phyloP scores from a whole-genome alignment of 2,797 vertebrate species.

The Xiphophorus birchmanni region DNA sequence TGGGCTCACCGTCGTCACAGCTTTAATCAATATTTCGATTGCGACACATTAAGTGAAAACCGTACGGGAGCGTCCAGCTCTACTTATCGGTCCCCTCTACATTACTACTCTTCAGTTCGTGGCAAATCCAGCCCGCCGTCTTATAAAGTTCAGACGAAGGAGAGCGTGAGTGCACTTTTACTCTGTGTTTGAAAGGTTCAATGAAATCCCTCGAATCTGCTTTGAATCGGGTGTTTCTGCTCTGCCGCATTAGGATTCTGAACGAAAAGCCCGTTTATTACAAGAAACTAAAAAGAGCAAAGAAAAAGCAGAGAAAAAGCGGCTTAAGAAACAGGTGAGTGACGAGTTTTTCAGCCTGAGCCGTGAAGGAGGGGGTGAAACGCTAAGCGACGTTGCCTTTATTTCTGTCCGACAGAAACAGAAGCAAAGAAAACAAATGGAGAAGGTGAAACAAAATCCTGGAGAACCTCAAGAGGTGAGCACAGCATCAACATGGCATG shows the following conservation, averaged over 20 bases:
- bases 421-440: conserved; percentile 60
- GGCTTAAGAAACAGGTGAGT: conserved; percentile 66
- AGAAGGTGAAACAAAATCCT: conserved; percentile 49
- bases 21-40: conserved; percentile 13
- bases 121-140: neutral
- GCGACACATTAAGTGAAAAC: conserved; percentile 13
- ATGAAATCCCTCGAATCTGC: neutral
- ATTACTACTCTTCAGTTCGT: neutral
- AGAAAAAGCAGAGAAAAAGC: conserved; percentile 69
- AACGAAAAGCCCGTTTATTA: conserved; percentile 48
- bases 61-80: neutral
- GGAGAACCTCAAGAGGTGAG: conserved; percentile 44
- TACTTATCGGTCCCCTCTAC: neutral
- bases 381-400: neutral
- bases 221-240: neutral
- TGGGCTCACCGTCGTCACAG: conserved; percentile 1
- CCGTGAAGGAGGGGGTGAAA: neutral
- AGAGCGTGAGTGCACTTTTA: conserved; percentile 41
- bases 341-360: rapidly evolving
- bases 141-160: conserved; percentile 23
- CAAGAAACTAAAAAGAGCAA: conserved; percentile 48
- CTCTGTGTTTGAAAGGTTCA: neutral
- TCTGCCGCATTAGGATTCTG: conserved; percentile 43
- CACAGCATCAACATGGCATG: rapidly evolving
- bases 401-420: conserved; percentile 52